A percentile compares a stretch with the other conserved stretches of the same genome.
Evolutionary conservation across 1,140 invertebrate genomes (phyloP).

Genomic region (Drosophila repletoides): DNA sequence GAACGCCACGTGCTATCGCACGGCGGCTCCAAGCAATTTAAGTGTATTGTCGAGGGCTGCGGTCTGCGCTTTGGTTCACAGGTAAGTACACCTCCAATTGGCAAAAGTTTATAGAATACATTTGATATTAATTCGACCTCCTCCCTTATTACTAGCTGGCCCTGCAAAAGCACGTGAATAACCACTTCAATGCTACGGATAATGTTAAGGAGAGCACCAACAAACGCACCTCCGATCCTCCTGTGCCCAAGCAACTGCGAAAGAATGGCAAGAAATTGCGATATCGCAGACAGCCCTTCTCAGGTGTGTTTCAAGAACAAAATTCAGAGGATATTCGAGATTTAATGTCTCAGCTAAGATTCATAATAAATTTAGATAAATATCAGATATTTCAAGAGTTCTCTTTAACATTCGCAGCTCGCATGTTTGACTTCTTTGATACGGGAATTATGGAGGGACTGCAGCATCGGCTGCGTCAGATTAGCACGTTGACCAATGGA

Average conservation of each 20-base stretch:
- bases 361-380: too few species aligned
- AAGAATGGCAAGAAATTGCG: constrained; percentile 93
- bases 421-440: constrained; percentile 94
- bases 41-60: constrained; percentile 97
- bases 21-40: constrained; percentile 96
- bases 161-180: constrained; percentile 95
- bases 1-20: constrained; percentile 95
- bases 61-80: constrained; percentile 95
- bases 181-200: constrained; percentile 91
- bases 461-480: constrained; percentile 87
- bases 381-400: too few species aligned
- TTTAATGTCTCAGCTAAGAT: too few species aligned
- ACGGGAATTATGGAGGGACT: constrained; percentile 93
- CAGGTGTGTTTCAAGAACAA: constrained; percentile 84
- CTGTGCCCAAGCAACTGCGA: constrained; percentile 89
- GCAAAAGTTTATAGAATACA: neutral
- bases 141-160: constrained; percentile 86
- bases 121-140: neutral
- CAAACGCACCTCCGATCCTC: constrained; percentile 86
- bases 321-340: too few species aligned
- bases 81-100: constrained; percentile 84
- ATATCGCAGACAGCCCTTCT: constrained; percentile 92
- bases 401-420: constrained; percentile 83
- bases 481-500: constrained; percentile 83
- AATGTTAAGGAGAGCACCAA: constrained; percentile 83